Conservation (phyloP, 2,113 vertebrate species). For the Gorsachius goisagi region DNA sequence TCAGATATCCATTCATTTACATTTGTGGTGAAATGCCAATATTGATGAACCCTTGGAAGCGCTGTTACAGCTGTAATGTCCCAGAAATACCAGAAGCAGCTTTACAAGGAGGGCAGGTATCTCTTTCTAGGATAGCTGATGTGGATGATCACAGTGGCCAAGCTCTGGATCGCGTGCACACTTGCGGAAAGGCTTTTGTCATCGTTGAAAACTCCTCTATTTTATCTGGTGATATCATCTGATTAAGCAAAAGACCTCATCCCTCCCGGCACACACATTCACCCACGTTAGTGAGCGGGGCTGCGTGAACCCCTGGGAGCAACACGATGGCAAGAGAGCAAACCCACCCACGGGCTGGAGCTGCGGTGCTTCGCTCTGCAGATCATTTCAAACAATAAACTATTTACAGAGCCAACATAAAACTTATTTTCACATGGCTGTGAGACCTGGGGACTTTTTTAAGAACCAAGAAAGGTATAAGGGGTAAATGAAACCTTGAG, state of each 20-base stretch:
- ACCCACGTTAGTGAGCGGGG: accelerated
- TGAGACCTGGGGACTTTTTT: neutral
- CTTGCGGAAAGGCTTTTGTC: neutral
- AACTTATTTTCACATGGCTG: neutral
- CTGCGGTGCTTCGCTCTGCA: neutral
- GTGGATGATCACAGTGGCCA: neutral
- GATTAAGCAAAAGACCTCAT: neutral
- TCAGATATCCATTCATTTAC: neutral
- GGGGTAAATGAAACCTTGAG: neutral
- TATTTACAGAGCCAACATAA: neutral
- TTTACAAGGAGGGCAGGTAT: neutral
- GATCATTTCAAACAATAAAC: neutral
- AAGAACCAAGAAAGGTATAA: neutral
- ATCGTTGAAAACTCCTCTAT: neutral
- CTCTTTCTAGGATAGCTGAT: neutral
- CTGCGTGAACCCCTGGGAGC: neutral
- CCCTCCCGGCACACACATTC: neutral
- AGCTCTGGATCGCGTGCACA: neutral
- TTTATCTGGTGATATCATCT: neutral
- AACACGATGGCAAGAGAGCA: accelerated
- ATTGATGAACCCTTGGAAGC: neutral
- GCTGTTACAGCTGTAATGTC: neutral
- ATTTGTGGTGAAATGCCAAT: neutral
- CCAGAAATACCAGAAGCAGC: neutral
- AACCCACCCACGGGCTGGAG: neutral